A percentile compares a stretch with the other conserved stretches of the same genome.
Conservation (phyloP, 1,140 invertebrate species). For the Rhynchophorus ferrugineus region DNA sequence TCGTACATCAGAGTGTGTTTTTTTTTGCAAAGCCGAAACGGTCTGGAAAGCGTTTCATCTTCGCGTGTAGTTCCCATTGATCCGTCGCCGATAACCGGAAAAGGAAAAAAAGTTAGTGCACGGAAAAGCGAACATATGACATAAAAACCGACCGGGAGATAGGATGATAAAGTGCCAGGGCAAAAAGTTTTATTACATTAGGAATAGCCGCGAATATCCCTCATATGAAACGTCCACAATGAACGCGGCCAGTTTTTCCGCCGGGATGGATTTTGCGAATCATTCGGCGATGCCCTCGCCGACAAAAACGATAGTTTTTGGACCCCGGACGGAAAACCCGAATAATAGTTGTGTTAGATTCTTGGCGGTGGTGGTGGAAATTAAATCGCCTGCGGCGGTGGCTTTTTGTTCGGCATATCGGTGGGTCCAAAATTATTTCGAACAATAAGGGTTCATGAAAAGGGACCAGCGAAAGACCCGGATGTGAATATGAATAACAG, state of each 20-base stretch:
- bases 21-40: conserved; percentile 10
- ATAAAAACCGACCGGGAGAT: conserved; percentile 8
- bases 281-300: not conserved
- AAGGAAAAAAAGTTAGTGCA: too few relatives aligned
- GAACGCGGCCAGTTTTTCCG: conserved; percentile 1
- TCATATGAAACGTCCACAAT: conserved; percentile 11
- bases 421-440: too few relatives aligned
- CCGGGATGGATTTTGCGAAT: not conserved
- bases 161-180: conserved; percentile 10
- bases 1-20: too few relatives aligned
- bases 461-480: too few relatives aligned
- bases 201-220: conserved; percentile 8
- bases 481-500: too few relatives aligned
- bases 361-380: too few relatives aligned
- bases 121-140: conserved; percentile 11
- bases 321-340: not conserved
- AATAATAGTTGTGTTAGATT: too few relatives aligned
- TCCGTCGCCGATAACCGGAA: conserved; percentile 12
- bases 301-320: not conserved
- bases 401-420: too few relatives aligned
- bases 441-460: too few relatives aligned
- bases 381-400: too few relatives aligned
- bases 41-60: conserved; percentile 11
- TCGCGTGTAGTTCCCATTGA: conserved; percentile 13
- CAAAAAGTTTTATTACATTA: conserved; percentile 12